Percentiles rank a stretch among this genome's conserved stretches.
phyloP scores from a whole-genome alignment of 2,113 vertebrate genomes.

The Tragelaphus scriptus region DNA sequence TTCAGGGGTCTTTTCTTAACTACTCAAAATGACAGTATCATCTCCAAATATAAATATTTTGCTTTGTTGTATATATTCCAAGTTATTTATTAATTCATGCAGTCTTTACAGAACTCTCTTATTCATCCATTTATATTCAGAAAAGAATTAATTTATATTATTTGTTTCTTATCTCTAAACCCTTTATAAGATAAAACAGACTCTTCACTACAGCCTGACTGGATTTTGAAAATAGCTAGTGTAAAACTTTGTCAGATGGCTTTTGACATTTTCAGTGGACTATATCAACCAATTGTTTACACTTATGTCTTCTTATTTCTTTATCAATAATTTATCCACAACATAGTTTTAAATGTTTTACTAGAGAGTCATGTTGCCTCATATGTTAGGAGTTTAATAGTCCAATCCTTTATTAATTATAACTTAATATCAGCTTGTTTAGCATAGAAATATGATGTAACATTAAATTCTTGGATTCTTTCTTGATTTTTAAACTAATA shows the following conservation, averaged over 20 bases:
- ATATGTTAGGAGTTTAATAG: background rate
- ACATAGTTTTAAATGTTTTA: background rate
- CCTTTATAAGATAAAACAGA: background rate
- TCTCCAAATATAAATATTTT: background rate
- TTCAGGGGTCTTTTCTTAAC: background rate
- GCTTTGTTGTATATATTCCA: background rate
- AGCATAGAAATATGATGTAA: background rate
- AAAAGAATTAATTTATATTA: background rate
- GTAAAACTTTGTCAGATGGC: background rate
- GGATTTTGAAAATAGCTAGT: background rate
- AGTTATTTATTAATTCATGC: background rate
- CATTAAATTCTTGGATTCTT: background rate
- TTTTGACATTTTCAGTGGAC: background rate
- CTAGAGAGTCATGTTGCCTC: background rate
- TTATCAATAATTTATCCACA: background rate
- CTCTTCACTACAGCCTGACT: background rate
- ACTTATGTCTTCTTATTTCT: background rate
- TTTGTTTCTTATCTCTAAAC: background rate
- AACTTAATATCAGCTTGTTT: background rate
- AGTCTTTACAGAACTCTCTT: background rate
- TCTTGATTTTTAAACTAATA: background rate
- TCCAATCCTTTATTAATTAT: background rate
- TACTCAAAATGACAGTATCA: background rate
- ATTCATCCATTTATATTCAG: background rate
- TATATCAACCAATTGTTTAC: background rate